Evolutionary conservation across 2,888 invertebrate genomes (phyloP).

Genomic region (Amiota mariae): DNA sequence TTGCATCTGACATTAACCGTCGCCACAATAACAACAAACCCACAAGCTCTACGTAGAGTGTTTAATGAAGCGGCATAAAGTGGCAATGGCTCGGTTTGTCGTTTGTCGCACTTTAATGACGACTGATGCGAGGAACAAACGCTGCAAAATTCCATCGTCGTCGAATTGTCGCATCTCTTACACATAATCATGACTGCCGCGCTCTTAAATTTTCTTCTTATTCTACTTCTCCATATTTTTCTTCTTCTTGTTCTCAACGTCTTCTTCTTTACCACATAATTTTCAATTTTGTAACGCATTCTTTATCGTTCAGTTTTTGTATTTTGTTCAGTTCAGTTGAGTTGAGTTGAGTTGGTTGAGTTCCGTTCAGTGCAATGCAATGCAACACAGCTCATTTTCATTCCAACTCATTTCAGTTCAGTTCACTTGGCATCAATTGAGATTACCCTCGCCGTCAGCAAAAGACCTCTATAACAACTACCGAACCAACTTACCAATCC

Average conservation of each 20-base stretch:
- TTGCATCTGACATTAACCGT: background rate
- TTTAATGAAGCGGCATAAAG: constrained; percentile 32
- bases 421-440: constrained; percentile 7
- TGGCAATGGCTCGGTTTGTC: constrained; percentile 28
- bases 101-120: constrained; percentile 4
- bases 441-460: background rate
- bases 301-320: constrained; percentile 1
- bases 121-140: background rate
- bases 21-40: background rate
- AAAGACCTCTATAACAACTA: no score
- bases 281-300: constrained; percentile 16
- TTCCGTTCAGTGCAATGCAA: constrained; percentile 6
- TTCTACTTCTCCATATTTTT: constrained; percentile 35
- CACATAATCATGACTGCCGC: no score
- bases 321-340: constrained; percentile 1
- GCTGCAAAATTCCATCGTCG: background rate
- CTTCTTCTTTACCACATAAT: background rate
- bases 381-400: background rate
- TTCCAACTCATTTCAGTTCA: constrained; percentile 1
- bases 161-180: constrained; percentile 42
- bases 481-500: no score
- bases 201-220: constrained; percentile 41
- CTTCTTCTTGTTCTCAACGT: background rate
- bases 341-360: background rate
- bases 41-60: constrained; percentile 9